Conservation (phyloP, 30 jellyfish, hydroid and myxozoan genomes). For the Rhopilema esculentum region DNA sequence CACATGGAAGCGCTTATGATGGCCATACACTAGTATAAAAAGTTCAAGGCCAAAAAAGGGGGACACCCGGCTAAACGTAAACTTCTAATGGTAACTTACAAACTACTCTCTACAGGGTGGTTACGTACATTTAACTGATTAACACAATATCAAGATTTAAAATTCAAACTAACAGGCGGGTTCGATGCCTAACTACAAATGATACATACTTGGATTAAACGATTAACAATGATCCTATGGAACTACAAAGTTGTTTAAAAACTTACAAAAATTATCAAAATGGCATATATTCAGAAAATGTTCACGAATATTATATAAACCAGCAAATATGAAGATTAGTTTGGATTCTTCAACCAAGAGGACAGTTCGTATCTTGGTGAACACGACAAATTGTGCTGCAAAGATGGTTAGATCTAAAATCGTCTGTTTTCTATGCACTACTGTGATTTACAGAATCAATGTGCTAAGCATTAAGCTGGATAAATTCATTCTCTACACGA, state of each 20-base stretch:
- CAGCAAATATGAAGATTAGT: background rate
- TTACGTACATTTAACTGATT: background rate
- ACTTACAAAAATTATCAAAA: background rate
- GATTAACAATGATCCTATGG: background rate
- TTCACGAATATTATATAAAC: background rate
- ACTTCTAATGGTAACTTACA: background rate
- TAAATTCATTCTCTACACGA: background rate
- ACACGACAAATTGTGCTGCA: background rate
- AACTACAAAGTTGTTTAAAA: background rate
- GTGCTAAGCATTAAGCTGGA: background rate
- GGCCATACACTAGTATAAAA: no score
- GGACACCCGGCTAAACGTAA: background rate
- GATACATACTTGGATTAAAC: background rate
- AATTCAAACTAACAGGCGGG: background rate
- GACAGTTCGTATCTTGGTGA: background rate
- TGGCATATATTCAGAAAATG: background rate
- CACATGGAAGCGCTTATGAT: no score
- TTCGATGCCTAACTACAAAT: background rate
- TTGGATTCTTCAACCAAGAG: background rate
- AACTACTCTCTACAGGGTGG: background rate
- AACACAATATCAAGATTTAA: background rate
- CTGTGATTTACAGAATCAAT: background rate
- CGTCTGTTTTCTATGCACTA: background rate
- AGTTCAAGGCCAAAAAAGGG: no score
- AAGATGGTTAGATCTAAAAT: no score